These are phyloP conservation scores for Xiphophorus couchianus DNA, from an alignment of 2,113 vertebrate species.

Conservation along the genomic window DNA sequence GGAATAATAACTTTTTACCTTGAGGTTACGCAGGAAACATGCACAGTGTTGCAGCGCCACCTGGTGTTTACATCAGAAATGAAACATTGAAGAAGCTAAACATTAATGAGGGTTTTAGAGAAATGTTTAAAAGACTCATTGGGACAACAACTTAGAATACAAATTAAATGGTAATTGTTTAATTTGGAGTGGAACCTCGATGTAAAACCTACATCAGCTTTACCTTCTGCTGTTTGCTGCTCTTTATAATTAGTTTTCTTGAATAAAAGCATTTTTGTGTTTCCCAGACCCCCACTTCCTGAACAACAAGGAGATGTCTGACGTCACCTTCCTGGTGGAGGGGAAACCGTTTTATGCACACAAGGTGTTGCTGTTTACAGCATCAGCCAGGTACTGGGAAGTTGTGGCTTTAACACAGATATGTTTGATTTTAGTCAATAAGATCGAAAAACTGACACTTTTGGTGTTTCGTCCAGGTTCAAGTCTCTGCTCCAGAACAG, in stretches of 20 bases:
- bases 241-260: background rate
- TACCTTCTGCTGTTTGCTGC: conserved; percentile 10
- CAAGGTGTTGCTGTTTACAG: conserved; percentile 82
- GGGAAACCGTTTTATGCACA: conserved; percentile 85
- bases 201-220: conserved; percentile 14
- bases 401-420: too few relatives aligned
- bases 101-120: background rate
- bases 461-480: conserved; percentile 80
- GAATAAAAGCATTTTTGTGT: background rate
- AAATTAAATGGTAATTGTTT: too few relatives aligned
- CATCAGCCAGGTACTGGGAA: conserved; percentile 75
- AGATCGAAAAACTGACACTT: background rate
- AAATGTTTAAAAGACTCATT: background rate
- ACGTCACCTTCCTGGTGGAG: conserved; percentile 84
- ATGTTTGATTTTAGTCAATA: background rate
- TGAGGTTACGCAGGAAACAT: background rate
- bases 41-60: conserved; percentile 38
- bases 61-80: conserved; percentile 37
- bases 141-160: background rate
- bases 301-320: conserved; percentile 85
- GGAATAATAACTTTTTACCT: background rate
- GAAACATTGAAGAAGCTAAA: background rate
- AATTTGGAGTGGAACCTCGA: background rate
- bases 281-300: conserved; percentile 79
- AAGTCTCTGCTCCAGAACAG: conserved; percentile 95